Conservation (phyloP, 2,113 vertebrate species). For the Rhinolophus ferrumequinum region DNA sequence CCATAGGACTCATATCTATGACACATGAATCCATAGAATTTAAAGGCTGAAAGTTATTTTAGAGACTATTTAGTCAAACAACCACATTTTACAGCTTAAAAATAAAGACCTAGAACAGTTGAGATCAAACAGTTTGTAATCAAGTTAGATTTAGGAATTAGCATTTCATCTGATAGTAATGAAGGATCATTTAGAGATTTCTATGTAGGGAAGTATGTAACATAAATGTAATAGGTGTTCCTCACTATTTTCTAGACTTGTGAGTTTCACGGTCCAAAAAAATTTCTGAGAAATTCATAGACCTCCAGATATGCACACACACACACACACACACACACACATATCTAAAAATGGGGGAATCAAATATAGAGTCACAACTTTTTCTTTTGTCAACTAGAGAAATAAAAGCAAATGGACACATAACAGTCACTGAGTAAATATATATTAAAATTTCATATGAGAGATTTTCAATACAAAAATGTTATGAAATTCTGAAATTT, state of each 20-base stretch:
- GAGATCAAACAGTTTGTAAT: slow-evolving; percentile 37
- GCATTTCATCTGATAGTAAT: neutral
- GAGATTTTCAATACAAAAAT: slow-evolving; percentile 3
- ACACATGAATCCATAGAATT: neutral
- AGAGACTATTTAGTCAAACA: slow-evolving; percentile 34
- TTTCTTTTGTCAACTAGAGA: neutral
- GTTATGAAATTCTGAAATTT: neutral
- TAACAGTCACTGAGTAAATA: neutral
- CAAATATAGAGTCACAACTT: neutral
- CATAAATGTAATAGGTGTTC: neutral
- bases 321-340: neutral
- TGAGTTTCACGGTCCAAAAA: neutral
- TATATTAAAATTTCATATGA: neutral
- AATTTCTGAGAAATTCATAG: neutral
- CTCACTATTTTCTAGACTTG: neutral
- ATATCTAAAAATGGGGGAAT: neutral
- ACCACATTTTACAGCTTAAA: neutral
- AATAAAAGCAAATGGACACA: neutral
- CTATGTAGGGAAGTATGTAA: neutral
- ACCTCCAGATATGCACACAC: neutral
- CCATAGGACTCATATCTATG: neutral
- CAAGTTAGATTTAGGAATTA: neutral
- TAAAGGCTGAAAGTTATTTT: neutral
- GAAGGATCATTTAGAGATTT: neutral
- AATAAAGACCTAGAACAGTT: slow-evolving; percentile 1